These are phyloP conservation scores for Cheilosia vernalis DNA, from an alignment of 2,888 invertebrate genomes.

Conservation along the genomic window DNA sequence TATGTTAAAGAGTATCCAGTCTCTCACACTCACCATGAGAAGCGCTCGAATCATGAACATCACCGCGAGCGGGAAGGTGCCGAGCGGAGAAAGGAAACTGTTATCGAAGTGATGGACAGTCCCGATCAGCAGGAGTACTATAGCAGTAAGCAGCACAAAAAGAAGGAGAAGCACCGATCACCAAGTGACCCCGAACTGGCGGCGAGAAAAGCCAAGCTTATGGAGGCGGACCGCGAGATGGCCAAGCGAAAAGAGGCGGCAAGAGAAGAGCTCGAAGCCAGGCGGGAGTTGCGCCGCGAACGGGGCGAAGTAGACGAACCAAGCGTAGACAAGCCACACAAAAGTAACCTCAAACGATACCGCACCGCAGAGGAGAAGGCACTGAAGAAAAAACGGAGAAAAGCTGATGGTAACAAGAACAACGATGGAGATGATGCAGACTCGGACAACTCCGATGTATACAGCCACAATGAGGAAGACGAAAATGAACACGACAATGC, in stretches of 20 bases:
- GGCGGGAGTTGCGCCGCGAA: slow-evolving; percentile 85
- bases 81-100: slow-evolving; percentile 75
- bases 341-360: slow-evolving; percentile 70
- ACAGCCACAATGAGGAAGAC: slow-evolving; percentile 38
- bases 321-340: slow-evolving; percentile 42
- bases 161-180: slow-evolving; percentile 76
- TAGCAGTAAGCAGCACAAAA: slow-evolving; percentile 78
- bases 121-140: slow-evolving; percentile 80
- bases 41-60: slow-evolving; percentile 76
- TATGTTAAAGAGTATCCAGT: slow-evolving; percentile 85
- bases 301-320: slow-evolving; percentile 41
- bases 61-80: slow-evolving; percentile 75
- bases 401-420: slow-evolving; percentile 76
- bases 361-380: slow-evolving; percentile 77
- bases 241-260: slow-evolving; percentile 90
- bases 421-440: background rate
- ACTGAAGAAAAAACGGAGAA: slow-evolving; percentile 68
- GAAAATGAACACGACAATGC: slow-evolving; percentile 76
- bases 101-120: slow-evolving; percentile 84
- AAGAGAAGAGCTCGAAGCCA: slow-evolving; percentile 89
- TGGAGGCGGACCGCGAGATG: slow-evolving; percentile 91
- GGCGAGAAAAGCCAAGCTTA: slow-evolving; percentile 87
- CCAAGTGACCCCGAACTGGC: slow-evolving; percentile 84
- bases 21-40: slow-evolving; percentile 71
- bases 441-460: slow-evolving; percentile 68